Evolutionary conservation across 2,113 vertebrate species (phyloP).

Genomic region (Eptatretus burgeri): DNA sequence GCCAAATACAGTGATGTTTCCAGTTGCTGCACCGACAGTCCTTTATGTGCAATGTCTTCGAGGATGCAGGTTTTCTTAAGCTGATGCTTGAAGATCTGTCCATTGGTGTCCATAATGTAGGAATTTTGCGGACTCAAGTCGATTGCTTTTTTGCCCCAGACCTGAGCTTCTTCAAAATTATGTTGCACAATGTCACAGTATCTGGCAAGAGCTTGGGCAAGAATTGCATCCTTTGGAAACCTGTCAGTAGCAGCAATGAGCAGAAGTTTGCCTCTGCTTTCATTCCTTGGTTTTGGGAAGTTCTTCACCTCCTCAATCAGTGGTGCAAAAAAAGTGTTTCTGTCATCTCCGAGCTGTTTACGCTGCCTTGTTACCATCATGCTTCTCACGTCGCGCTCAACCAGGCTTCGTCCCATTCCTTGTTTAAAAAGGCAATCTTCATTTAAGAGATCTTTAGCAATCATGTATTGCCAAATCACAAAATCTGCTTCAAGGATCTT

Average conservation of each 20-base stretch:
- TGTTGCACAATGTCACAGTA: slow-evolving; percentile 29
- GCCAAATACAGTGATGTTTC: slow-evolving; percentile 18
- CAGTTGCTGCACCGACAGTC: slow-evolving; percentile 14
- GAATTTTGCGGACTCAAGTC: slow-evolving; percentile 20
- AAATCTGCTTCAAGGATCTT: slow-evolving; percentile 19
- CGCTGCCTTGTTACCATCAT: slow-evolving; percentile 27
- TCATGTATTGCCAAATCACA: slow-evolving; percentile 17
- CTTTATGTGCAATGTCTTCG: slow-evolving; percentile 11
- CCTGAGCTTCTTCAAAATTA: slow-evolving; percentile 19
- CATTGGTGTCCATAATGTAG: slow-evolving; percentile 30
- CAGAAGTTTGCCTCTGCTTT: slow-evolving; percentile 13
- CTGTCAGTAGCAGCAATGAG: slow-evolving; percentile 18
- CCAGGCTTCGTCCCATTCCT: slow-evolving; percentile 22
- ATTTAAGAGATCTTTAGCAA: slow-evolving; percentile 17
- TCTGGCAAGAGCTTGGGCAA: slow-evolving; percentile 36
- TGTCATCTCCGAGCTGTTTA: slow-evolving; percentile 16
- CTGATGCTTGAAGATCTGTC: slow-evolving; percentile 34
- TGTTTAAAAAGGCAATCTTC: slow-evolving; percentile 19
- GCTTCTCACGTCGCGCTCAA: slow-evolving; percentile 20
- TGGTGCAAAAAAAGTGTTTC: slow-evolving; percentile 27
- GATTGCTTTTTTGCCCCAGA: slow-evolving; percentile 24
- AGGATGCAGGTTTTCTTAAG: slow-evolving; percentile 17
- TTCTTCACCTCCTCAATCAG: slow-evolving; percentile 18
- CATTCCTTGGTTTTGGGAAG: neutral
- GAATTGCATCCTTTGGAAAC: slow-evolving; percentile 22